Conservation (phyloP, 2,888 invertebrate genomes). For the Tipula helvola region DNA sequence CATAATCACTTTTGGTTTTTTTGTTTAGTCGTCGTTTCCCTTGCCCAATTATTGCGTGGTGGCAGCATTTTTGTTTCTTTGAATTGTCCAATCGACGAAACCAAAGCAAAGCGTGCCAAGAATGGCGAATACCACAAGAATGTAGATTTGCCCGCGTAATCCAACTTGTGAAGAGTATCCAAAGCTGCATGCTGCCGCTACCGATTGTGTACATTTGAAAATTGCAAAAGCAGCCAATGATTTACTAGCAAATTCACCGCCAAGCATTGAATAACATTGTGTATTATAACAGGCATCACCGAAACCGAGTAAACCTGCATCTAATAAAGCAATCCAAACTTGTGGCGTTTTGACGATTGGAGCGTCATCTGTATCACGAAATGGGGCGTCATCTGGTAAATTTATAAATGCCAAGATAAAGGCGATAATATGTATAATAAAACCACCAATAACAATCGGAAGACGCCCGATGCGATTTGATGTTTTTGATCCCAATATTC, state of each 20-base stretch:
- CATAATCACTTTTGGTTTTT: too few species aligned
- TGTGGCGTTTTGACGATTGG: slow-evolving; percentile 32
- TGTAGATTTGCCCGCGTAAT: slow-evolving; percentile 58
- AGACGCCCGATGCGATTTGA: slow-evolving; percentile 68
- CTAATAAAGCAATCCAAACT: slow-evolving; percentile 56
- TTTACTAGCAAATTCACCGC: slow-evolving; percentile 73
- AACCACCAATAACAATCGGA: slow-evolving; percentile 81
- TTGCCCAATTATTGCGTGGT: too few species aligned
- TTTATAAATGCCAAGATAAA: slow-evolving; percentile 83
- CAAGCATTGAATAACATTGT: slow-evolving; percentile 86
- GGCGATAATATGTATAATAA: slow-evolving; percentile 66
- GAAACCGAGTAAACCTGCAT: slow-evolving; percentile 85
- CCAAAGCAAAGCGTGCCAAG: slow-evolving; percentile 67
- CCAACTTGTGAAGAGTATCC: slow-evolving; percentile 64
- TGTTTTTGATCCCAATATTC: slow-evolving; percentile 79
- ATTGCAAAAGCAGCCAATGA: slow-evolving; percentile 95
- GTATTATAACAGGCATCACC: slow-evolving; percentile 98
- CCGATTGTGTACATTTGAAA: slow-evolving; percentile 89
- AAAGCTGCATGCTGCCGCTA: slow-evolving; percentile 75
- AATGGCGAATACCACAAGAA: slow-evolving; percentile 56
- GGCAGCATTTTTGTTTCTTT: too few species aligned
- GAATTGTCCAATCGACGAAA: slow-evolving; percentile 45
- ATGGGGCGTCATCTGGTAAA: slow-evolving; percentile 70
- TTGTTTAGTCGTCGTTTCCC: too few species aligned
- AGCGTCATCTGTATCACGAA: slow-evolving; percentile 45